Evolutionary conservation across 2,888 invertebrate species (phyloP).

Genomic region (Ochropleura leucogaster): DNA sequence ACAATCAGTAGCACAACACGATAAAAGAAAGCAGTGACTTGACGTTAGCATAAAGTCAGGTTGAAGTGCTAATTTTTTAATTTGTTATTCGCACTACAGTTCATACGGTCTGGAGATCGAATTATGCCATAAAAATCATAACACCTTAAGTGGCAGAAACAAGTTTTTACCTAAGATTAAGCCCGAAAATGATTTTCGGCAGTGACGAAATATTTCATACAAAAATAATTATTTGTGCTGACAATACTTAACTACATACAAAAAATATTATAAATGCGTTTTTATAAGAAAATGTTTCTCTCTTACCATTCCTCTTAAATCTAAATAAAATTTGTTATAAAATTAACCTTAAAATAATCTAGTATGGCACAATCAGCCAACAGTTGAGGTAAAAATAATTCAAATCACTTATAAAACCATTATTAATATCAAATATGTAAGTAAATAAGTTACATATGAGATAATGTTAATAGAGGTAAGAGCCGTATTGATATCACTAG

Average conservation of each 20-base stretch:
- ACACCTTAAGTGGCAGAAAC: slow-evolving; percentile 23
- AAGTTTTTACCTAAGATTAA: slow-evolving; percentile 8
- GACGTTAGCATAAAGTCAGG: slow-evolving; percentile 24
- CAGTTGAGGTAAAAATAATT: slow-evolving; percentile 55
- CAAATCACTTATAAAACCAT: slow-evolving; percentile 24
- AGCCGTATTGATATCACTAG: slow-evolving; percentile 6
- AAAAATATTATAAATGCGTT: slow-evolving; percentile 49
- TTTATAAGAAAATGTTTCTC: slow-evolving; percentile 29
- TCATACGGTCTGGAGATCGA: neutral
- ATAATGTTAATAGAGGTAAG: slow-evolving; percentile 5
- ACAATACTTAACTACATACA: slow-evolving; percentile 28
- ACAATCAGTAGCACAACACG: slow-evolving; percentile 24
- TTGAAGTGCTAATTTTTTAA: neutral
- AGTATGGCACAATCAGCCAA: slow-evolving; percentile 67
- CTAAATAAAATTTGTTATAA: slow-evolving; percentile 62
- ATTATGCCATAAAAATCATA: slow-evolving; percentile 29
- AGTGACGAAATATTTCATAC: slow-evolving; percentile 32
- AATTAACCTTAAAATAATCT: slow-evolving; percentile 58
- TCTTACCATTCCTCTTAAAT: slow-evolving; percentile 42
- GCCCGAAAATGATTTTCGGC: slow-evolving; percentile 1
- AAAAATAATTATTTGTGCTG: slow-evolving; percentile 50
- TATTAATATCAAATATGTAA: slow-evolving; percentile 48
- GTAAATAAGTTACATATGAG: slow-evolving; percentile 17
- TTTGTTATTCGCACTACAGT: slow-evolving; percentile 1
- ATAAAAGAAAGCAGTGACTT: slow-evolving; percentile 36